Percentiles rank a stretch among this genome's conserved stretches.
Evolutionary conservation across 2,888 invertebrate species (phyloP).

Genomic region (Hyposoter didymator): DNA sequence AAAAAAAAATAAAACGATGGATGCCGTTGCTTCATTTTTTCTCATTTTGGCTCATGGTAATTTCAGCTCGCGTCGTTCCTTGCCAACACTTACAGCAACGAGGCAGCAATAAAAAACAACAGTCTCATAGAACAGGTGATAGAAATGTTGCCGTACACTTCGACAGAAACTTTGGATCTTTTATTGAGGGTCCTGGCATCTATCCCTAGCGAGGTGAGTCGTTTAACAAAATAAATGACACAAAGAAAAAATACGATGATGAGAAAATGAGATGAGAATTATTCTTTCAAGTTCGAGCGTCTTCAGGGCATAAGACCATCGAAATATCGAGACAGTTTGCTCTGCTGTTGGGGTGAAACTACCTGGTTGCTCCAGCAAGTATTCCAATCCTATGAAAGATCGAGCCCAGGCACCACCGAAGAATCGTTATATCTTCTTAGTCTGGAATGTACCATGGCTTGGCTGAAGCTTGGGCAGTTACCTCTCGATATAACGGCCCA

Average conservation of each 20-base stretch:
- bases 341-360: constrained; percentile 78
- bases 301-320: constrained; percentile 68
- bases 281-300: constrained; percentile 74
- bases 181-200: constrained; percentile 93
- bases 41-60: neutral
- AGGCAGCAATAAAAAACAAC: constrained; percentile 86
- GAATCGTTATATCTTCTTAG: constrained; percentile 75
- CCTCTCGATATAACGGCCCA: constrained; percentile 78
- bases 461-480: constrained; percentile 79
- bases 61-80: constrained; percentile 93
- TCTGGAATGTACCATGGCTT: constrained; percentile 79
- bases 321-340: constrained; percentile 72
- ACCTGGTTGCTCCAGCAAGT: constrained; percentile 80
- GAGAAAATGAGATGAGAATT: neutral
- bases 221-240: neutral
- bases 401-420: constrained; percentile 68
- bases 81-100: constrained; percentile 87
- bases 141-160: constrained; percentile 87
- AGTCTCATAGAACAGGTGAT: constrained; percentile 91
- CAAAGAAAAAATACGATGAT: neutral
- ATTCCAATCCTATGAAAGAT: constrained; percentile 76
- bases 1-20: no score
- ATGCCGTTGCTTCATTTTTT: neutral
- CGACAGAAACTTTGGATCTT: constrained; percentile 87
- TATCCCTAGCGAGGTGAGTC: constrained; percentile 93